These are phyloP conservation scores for Nasonia vitripennis DNA, from an alignment of 1,140 invertebrate genomes.

Conservation along the genomic window DNA sequence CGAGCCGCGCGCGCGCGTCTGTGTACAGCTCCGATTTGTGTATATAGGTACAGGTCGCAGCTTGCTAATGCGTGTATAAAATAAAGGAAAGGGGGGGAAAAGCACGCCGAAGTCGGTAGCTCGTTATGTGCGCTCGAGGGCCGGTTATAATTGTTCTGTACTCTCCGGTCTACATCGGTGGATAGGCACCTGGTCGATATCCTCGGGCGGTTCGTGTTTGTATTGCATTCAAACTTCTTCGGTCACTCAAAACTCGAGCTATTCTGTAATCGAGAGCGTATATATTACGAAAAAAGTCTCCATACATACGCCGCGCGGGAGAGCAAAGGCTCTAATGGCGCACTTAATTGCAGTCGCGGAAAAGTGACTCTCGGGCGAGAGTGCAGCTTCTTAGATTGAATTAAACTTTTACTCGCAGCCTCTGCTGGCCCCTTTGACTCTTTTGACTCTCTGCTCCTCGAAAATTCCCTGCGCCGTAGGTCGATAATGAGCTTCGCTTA, in stretches of 20 bases:
- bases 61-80: neutral
- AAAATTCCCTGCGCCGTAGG: neutral
- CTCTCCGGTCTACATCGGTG: neutral
- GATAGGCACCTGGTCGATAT: neutral
- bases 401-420: neutral
- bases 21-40: neutral
- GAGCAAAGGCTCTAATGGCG: neutral
- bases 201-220: neutral
- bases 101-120: neutral
- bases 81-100: neutral
- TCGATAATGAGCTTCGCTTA: no score
- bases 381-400: neutral
- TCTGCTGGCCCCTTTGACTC: neutral
- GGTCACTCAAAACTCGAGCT: neutral
- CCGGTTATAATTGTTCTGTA: neutral
- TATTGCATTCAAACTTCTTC: neutral
- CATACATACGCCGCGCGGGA: no score
- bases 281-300: no score
- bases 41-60: slow-evolving; percentile 11
- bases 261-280: no score
- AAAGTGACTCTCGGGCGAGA: neutral
- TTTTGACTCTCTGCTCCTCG: neutral
- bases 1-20: neutral
- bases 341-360: neutral
- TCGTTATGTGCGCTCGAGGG: neutral